A percentile compares a stretch with the other conserved stretches of the same genome.
Evolutionary conservation across 2,113 vertebrate species (phyloP).

Genomic region (Dasypus novemcinctus): DNA sequence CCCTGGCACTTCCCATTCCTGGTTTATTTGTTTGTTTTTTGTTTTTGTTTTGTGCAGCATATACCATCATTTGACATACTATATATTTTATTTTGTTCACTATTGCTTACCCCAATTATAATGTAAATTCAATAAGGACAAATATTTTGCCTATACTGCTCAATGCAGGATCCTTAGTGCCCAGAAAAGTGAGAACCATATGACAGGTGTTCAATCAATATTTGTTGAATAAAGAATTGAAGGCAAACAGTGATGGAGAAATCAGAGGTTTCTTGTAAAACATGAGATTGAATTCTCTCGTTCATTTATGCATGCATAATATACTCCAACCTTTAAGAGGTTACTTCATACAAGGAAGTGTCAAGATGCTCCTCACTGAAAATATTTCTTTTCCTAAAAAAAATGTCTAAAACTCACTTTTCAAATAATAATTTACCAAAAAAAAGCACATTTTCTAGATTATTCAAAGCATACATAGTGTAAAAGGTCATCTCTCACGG

Average conservation of each 20-base stretch:
- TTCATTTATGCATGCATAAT: background rate
- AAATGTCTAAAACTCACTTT: background rate
- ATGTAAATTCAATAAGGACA: background rate
- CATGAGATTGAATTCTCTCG: background rate
- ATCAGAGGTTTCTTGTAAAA: background rate
- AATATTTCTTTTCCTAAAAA: slow-evolving; percentile 1
- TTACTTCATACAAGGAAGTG: background rate
- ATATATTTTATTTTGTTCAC: background rate
- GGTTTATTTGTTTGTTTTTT: background rate
- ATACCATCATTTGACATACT: background rate
- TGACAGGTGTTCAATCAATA: background rate
- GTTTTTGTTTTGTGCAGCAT: background rate
- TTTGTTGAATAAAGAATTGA: background rate
- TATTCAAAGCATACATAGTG: background rate
- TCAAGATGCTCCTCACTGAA: background rate
- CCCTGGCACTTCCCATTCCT: background rate
- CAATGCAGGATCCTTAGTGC: background rate
- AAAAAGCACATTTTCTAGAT: background rate
- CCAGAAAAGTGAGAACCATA: background rate
- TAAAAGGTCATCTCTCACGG: slow-evolving; percentile 26
- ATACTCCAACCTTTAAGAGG: background rate
- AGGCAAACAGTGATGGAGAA: background rate
- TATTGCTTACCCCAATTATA: background rate
- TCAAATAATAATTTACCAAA: background rate
- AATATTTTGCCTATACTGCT: background rate